Evolutionary conservation across 2,797 vertebrate genomes (phyloP).

Genomic region (Lates japonicus): DNA sequence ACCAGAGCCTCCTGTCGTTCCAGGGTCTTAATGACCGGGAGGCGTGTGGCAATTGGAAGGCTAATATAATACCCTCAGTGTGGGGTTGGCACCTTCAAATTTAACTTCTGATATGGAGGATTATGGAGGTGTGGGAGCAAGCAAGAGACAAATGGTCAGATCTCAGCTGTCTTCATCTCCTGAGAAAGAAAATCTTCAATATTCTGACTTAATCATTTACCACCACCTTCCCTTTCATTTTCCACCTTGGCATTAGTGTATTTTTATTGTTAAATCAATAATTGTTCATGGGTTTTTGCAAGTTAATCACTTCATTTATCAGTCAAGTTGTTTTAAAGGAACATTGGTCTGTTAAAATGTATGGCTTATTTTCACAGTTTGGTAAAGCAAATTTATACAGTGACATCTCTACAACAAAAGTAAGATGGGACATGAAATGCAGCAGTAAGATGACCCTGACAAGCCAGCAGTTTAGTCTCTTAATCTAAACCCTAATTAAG

Average conservation of each 20-base stretch:
- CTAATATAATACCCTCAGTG: constrained; percentile 40
- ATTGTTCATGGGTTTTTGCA: background rate
- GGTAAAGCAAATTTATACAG: background rate
- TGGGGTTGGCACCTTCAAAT: constrained; percentile 31
- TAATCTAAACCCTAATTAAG: too few relatives aligned
- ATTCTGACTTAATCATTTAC: constrained; percentile 5
- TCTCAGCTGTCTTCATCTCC: constrained; percentile 25
- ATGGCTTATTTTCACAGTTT: too few relatives aligned
- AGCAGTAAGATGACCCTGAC: background rate
- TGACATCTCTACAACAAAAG: too few relatives aligned
- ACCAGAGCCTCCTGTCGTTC: constrained; percentile 59
- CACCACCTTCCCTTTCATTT: background rate
- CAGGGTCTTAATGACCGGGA: constrained; percentile 48
- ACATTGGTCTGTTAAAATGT: too few relatives aligned
- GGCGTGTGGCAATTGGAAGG: constrained; percentile 71
- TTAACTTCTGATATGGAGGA: constrained; percentile 46
- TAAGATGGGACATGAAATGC: too few relatives aligned
- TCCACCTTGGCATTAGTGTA: background rate
- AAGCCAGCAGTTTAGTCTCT: background rate
- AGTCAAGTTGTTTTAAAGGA: background rate
- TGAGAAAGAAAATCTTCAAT: constrained; percentile 13
- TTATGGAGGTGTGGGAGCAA: constrained; percentile 34
- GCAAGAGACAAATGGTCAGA: constrained; percentile 46
- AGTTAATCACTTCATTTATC: background rate
- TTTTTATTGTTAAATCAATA: background rate